A percentile compares a stretch with the other conserved stretches of the same genome.
phyloP scores from a whole-genome alignment of 2,113 vertebrate genomes.

The Pelodiscus sinensis region DNA sequence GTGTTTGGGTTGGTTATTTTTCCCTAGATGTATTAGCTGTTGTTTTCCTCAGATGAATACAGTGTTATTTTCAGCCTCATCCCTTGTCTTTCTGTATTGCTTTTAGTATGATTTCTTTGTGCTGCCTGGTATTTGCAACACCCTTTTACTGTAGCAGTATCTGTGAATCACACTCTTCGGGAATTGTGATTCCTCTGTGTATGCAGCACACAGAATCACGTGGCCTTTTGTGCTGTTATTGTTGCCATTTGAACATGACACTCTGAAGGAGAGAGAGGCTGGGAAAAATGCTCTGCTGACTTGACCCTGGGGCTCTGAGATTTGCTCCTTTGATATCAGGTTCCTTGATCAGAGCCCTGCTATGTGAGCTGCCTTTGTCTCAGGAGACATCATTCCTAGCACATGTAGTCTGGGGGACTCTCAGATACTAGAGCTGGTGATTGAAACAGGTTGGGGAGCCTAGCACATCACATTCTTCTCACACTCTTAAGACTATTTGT shows the following conservation, averaged over 20 bases:
- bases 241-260: conserved; percentile 65
- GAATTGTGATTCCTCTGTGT: conserved; percentile 54
- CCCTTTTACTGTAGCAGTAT: conserved; percentile 59
- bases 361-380: conserved; percentile 68
- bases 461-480: conserved; percentile 47
- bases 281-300: conserved; percentile 61
- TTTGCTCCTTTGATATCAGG: conserved; percentile 61
- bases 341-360: conserved; percentile 66
- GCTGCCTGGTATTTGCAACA: conserved; percentile 64
- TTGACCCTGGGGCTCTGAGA: conserved; percentile 66
- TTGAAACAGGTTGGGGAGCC: conserved; percentile 32
- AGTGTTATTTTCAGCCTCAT: conserved; percentile 30
- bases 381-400: conserved; percentile 68
- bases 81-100: conserved; percentile 29
- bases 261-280: conserved; percentile 63
- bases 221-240: conserved; percentile 50
- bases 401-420: conserved; percentile 63
- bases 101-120: conserved; percentile 67
- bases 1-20: conserved; percentile 16
- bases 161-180: conserved; percentile 71
- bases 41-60: not conserved
- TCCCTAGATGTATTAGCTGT: not conserved
- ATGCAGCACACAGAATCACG: conserved; percentile 57
- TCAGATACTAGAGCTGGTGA: conserved; percentile 24
- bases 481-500: not conserved